phyloP scores from a whole-genome alignment of 2,888 invertebrate genomes.

The Odontocolon sp. region DNA sequence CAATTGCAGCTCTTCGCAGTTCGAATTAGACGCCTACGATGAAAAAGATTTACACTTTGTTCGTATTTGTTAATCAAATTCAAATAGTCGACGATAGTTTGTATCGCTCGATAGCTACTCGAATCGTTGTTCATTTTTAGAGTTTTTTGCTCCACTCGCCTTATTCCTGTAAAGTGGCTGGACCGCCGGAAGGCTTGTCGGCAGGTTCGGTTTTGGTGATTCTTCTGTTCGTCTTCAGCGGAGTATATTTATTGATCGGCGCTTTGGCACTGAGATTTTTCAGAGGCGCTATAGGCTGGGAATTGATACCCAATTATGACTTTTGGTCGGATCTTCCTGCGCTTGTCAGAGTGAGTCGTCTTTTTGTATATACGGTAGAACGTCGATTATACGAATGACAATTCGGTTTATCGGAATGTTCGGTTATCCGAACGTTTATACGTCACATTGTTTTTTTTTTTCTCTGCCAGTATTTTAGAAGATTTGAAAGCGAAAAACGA shows the following conservation, averaged over 20 bases:
- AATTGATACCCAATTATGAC: slow-evolving; percentile 88
- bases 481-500: too few relatives aligned
- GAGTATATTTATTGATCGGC: slow-evolving; percentile 86
- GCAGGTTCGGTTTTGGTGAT: slow-evolving; percentile 86
- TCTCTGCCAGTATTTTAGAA: too few relatives aligned
- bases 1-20: too few relatives aligned
- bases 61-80: not conserved
- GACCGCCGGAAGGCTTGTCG: slow-evolving; percentile 82
- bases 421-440: too few relatives aligned
- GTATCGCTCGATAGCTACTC: not conserved
- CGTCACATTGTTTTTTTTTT: too few relatives aligned
- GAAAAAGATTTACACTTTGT: not conserved
- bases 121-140: slow-evolving; percentile 53
- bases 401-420: too few relatives aligned
- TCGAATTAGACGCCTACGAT: slow-evolving; percentile 70
- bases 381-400: too few relatives aligned
- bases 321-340: slow-evolving; percentile 88
- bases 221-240: slow-evolving; percentile 83
- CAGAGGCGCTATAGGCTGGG: slow-evolving; percentile 87
- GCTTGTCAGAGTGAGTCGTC: slow-evolving; percentile 84
- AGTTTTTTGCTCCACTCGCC: slow-evolving; percentile 81
- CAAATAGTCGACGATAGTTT: not conserved
- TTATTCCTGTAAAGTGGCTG: slow-evolving; percentile 81
- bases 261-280: slow-evolving; percentile 85
- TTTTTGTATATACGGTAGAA: too few relatives aligned